A percentile compares a stretch with the other conserved stretches of the same genome.
Conservation (phyloP, 2,113 vertebrate species). For the Leptocoma aspasia region DNA sequence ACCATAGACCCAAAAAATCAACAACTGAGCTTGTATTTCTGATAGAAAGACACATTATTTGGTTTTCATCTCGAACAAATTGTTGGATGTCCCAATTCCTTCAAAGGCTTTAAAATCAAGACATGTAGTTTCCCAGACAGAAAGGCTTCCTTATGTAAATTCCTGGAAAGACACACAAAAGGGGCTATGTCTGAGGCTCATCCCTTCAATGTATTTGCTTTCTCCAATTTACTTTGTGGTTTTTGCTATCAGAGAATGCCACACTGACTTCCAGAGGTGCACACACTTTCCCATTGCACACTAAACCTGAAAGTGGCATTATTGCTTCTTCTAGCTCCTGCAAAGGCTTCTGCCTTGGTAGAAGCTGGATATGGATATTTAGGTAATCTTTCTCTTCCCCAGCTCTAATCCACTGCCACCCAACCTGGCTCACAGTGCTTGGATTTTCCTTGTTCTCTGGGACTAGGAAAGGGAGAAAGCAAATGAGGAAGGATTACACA, state of each 20-base stretch:
- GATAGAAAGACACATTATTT: neutral
- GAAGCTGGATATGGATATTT: neutral
- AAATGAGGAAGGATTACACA: neutral
- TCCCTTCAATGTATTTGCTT: neutral
- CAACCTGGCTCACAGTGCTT: neutral
- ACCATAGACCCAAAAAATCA: rapidly evolving
- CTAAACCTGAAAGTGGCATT: neutral
- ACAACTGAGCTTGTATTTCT: neutral
- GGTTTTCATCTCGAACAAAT: neutral
- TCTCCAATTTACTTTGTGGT: neutral
- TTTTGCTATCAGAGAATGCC: neutral
- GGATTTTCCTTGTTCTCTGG: neutral
- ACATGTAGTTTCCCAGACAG: neutral
- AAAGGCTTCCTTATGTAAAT: neutral
- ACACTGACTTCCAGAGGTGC: neutral
- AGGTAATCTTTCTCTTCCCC: neutral
- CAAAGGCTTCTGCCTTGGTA: neutral
- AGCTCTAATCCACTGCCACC: rapidly evolving
- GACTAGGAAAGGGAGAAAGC: neutral
- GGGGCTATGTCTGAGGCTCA: neutral
- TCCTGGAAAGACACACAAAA: neutral
- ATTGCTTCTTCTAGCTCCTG: neutral
- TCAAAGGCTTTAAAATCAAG: neutral
- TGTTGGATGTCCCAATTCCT: neutral
- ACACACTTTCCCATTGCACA: neutral